Evolutionary conservation across 92 coral and sea anemone genomes (phyloP).

Genomic region (Paramuricea clavata): DNA sequence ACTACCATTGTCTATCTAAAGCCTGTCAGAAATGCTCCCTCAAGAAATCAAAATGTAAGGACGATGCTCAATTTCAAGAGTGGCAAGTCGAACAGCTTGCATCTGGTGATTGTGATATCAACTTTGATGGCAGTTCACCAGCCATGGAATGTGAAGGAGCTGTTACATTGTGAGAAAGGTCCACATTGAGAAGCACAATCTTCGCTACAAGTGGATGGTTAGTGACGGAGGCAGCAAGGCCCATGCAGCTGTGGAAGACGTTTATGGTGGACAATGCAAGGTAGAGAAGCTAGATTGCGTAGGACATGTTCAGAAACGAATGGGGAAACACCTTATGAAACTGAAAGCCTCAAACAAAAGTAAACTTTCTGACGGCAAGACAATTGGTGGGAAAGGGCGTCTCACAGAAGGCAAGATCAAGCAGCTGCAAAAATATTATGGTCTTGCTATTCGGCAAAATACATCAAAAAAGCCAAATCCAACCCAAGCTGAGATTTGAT

Average conservation of each 20-base stretch:
- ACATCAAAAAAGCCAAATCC: constrained; percentile 45
- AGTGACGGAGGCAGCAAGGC: constrained; percentile 33
- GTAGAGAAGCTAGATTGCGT: constrained; percentile 47
- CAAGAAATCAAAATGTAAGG: constrained; percentile 45
- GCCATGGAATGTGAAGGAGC: constrained; percentile 64
- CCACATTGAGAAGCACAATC: constrained; percentile 41
- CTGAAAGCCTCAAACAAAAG: constrained; percentile 42
- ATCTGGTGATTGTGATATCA: constrained; percentile 62
- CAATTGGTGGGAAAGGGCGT: constrained; percentile 55
- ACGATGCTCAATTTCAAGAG: constrained; percentile 58
- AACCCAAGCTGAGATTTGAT: constrained; percentile 60
- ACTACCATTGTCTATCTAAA: too few species aligned
- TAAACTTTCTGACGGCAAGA: constrained; percentile 56
- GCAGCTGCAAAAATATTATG: constrained; percentile 42
- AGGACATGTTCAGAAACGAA: constrained; percentile 40
- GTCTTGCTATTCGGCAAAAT: constrained; percentile 41
- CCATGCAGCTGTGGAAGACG: constrained; percentile 39
- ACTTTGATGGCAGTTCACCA: constrained; percentile 20
- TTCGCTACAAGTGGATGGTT: constrained; percentile 59
- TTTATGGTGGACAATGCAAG: constrained; percentile 31
- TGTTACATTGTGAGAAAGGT: constrained; percentile 42
- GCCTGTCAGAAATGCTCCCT: constrained; percentile 17
- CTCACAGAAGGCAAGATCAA: constrained; percentile 56
- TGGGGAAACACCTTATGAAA: constrained; percentile 56
- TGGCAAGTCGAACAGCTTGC: constrained; percentile 51